Evolutionary conservation across 2,888 invertebrate species (phyloP), one percentile per base, ranked within the genome.

Genomic region (Chymomyza caudatula): DNA sequence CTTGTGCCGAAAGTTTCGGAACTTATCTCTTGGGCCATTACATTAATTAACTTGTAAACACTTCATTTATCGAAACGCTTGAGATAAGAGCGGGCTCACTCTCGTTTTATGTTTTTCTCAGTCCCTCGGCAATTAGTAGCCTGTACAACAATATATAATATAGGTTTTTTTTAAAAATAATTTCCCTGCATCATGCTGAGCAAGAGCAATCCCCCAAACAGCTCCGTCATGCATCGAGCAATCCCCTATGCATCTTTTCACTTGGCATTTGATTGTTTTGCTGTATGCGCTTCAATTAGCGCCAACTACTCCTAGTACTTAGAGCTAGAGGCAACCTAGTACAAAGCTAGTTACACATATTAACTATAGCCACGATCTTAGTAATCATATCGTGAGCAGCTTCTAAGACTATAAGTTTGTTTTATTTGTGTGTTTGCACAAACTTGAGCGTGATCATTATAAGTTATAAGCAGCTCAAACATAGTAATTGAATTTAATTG

Each of bases 31-130:
- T 47, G 47, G 8, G 6, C 47, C 17, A 47, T 47, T 47, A 47
- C n/a, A 67, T 67, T 59, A 80, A 83, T 83, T 77, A 68, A 63
- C 56, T 72, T 61, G 68, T 64, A 75, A 72, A 67, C 76, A 83
- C 65, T 72, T 67, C 42, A 75, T 63, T 78, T 72, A 69, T 77
- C 67, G 57, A 58, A 62, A 42, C 60, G 25, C 43, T 49, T 17
- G 51, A 49, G 42, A 43, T 51, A 68, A 52, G 25, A 22, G 47
- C 29, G 29, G 8, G 29, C 11, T 37, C 29, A 11, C 11, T 37
- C 29, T 37, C 11, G 11, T 11, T 37, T 37, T 2, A 37, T 37
- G 29, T 11, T 2, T 11, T 37, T 37, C 2, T 8, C 11, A 37
- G 29, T 37, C 29, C 11, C 11, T 37, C 29, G 11, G 11, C 29